Evolutionary conservation across 2,888 invertebrate genomes (phyloP).

Genomic region (Terebella lapidaria): DNA sequence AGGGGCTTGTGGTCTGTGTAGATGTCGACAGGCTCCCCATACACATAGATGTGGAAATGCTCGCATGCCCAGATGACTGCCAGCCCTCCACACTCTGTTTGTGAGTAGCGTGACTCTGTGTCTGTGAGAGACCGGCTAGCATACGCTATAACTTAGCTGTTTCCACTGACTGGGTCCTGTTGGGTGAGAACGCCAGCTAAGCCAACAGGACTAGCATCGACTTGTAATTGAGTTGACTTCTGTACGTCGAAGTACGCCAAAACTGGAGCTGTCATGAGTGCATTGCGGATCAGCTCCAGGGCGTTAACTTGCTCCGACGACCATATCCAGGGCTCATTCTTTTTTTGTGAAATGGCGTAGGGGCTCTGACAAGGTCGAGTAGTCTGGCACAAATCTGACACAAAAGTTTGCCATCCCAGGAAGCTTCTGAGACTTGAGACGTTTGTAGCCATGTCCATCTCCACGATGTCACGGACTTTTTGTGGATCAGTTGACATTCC

Average conservation of each 20-base stretch:
- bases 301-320: too few species aligned
- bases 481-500: constrained; percentile 20
- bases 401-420: constrained; percentile 28
- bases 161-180: too few species aligned
- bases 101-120: constrained; percentile 1
- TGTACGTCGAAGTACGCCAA: constrained; percentile 24
- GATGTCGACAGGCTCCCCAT: constrained; percentile 2
- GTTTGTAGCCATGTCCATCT: constrained; percentile 20
- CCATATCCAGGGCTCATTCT: too few species aligned
- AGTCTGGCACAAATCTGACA: too few species aligned
- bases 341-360: too few species aligned
- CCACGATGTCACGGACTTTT: constrained; percentile 25
- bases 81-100: constrained; percentile 6
- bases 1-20: constrained; percentile 9
- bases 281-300: too few species aligned
- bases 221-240: constrained; percentile 17
- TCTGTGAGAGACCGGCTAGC: not conserved
- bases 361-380: too few species aligned
- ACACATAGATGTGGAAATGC: constrained; percentile 3
- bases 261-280: too few species aligned
- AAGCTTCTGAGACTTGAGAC: constrained; percentile 26
- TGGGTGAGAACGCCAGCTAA: constrained; percentile 27
- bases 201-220: constrained; percentile 28
- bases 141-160: not conserved
- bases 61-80: constrained; percentile 2